Evolutionary conservation across 2,797 vertebrate genomes (phyloP).

Genomic region (Eutrigla gurnardus): DNA sequence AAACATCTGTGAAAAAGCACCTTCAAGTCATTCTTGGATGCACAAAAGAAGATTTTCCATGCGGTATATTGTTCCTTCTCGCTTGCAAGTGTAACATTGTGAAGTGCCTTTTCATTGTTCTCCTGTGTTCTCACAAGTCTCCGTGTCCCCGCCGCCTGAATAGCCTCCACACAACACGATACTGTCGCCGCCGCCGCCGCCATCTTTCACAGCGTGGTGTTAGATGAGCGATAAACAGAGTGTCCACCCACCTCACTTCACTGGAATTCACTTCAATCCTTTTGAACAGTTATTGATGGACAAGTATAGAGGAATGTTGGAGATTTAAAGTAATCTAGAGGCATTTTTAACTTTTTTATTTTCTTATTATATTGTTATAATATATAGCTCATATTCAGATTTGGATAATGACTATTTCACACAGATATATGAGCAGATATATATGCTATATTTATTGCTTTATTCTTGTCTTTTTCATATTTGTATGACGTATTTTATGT

Average conservation of each 20-base stretch:
- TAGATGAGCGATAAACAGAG: slow-evolving; percentile 10
- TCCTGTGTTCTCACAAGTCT: slow-evolving; percentile 40
- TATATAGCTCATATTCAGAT: too few species aligned
- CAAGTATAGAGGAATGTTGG: too few species aligned
- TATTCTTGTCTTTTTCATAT: too few species aligned
- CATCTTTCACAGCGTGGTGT: slow-evolving; percentile 42
- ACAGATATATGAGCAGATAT: too few species aligned
- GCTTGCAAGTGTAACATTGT: background rate
- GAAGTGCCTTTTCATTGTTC: slow-evolving; percentile 32
- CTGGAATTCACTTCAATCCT: too few species aligned
- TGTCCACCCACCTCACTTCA: slow-evolving; percentile 7
- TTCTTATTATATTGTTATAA: too few species aligned
- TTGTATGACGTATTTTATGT: too few species aligned
- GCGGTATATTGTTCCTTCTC: background rate
- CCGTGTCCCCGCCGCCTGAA: slow-evolving; percentile 39
- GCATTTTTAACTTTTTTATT: too few species aligned
- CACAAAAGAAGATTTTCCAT: background rate
- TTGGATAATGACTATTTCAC: too few species aligned
- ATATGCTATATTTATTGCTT: too few species aligned
- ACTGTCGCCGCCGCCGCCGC: slow-evolving; percentile 20
- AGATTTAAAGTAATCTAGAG: too few species aligned
- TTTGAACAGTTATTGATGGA: too few species aligned
- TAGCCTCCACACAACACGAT: slow-evolving; percentile 35
- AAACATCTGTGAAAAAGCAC: slow-evolving; percentile 1
- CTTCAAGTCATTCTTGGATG: background rate